phyloP scores from a whole-genome alignment of 2,888 invertebrate genomes.

The Lasioglossum malachurum region DNA sequence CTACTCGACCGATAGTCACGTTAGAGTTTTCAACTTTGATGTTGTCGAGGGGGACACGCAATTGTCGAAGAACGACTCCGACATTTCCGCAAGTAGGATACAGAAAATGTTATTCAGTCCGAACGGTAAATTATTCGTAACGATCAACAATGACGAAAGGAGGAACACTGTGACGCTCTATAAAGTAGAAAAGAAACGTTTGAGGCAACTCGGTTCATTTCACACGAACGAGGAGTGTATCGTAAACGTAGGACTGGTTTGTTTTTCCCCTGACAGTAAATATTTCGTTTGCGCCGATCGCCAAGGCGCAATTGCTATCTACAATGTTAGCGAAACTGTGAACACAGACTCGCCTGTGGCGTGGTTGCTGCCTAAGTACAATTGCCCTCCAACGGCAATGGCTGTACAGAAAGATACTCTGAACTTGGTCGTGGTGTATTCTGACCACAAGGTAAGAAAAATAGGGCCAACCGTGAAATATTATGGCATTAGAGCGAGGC shows the following conservation, averaged over 20 bases:
- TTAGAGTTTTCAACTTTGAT: slow-evolving; percentile 89
- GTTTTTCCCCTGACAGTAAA: slow-evolving; percentile 85
- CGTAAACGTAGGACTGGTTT: slow-evolving; percentile 71
- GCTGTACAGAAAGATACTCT: slow-evolving; percentile 88
- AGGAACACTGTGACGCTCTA: slow-evolving; percentile 76
- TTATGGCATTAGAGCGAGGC: slow-evolving; percentile 31
- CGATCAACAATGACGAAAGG: slow-evolving; percentile 72
- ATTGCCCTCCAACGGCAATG: slow-evolving; percentile 90
- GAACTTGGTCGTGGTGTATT: slow-evolving; percentile 90
- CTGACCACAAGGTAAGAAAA: slow-evolving; percentile 91
- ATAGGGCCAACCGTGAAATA: slow-evolving; percentile 8
- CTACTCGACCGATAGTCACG: slow-evolving; percentile 89
- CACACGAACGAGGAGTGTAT: slow-evolving; percentile 74
- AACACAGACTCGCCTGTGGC: slow-evolving; percentile 65
- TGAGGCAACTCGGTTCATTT: slow-evolving; percentile 73
- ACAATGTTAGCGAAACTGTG: slow-evolving; percentile 83
- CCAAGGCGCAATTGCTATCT: slow-evolving; percentile 89
- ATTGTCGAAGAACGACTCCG: slow-evolving; percentile 76
- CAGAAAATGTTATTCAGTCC: slow-evolving; percentile 82
- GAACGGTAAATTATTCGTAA: slow-evolving; percentile 78
- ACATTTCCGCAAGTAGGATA: slow-evolving; percentile 74
- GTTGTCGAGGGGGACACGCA: slow-evolving; percentile 84
- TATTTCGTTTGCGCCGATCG: slow-evolving; percentile 90
- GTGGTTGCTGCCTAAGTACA: slow-evolving; percentile 90
- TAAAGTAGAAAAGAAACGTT: slow-evolving; percentile 74